These are phyloP conservation scores for Actinia tenebrosa DNA, from an alignment of 64 coral and sea anemone species.

Conservation along the genomic window DNA sequence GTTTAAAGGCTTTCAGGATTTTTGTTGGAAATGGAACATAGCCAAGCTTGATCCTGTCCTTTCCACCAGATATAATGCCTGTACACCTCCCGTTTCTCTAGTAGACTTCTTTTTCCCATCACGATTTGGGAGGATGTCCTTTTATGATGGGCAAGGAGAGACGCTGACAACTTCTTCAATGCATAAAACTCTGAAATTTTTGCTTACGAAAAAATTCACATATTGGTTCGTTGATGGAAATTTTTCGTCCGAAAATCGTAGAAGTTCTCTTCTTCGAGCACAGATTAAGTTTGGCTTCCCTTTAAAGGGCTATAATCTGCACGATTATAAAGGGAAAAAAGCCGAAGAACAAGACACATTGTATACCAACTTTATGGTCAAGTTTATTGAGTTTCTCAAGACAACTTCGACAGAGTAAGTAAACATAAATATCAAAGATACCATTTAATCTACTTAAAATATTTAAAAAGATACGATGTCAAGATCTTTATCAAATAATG, in stretches of 20 bases:
- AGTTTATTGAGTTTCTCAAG: slow-evolving; percentile 27
- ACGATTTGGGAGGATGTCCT: neutral
- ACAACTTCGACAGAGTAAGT: slow-evolving; percentile 60
- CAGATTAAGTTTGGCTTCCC: slow-evolving; percentile 84
- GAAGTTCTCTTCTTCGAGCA: slow-evolving; percentile 79
- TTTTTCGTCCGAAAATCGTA: slow-evolving; percentile 48
- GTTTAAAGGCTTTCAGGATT: slow-evolving; percentile 53
- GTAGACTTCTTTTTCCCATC: slow-evolving; percentile 87
- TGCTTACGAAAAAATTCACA: slow-evolving; percentile 66
- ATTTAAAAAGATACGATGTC: neutral
- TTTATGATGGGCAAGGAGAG: slow-evolving; percentile 47
- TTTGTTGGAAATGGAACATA: slow-evolving; percentile 55
- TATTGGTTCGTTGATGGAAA: slow-evolving; percentile 85
- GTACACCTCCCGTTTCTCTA: slow-evolving; percentile 80
- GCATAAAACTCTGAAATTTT: slow-evolving; percentile 43
- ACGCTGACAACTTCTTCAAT: slow-evolving; percentile 49
- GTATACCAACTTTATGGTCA: slow-evolving; percentile 31
- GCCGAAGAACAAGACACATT: neutral
- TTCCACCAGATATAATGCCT: slow-evolving; percentile 32
- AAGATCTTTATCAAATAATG: neutral
- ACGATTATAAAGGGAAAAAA: neutral
- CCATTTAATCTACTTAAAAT: neutral
- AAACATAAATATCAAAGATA: neutral
- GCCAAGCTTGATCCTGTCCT: slow-evolving; percentile 54
- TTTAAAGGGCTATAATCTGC: slow-evolving; percentile 29